Base-by-base conservation (phyloP, 2,888 invertebrate genomes). In the Aporophyla nigra region DNA sequence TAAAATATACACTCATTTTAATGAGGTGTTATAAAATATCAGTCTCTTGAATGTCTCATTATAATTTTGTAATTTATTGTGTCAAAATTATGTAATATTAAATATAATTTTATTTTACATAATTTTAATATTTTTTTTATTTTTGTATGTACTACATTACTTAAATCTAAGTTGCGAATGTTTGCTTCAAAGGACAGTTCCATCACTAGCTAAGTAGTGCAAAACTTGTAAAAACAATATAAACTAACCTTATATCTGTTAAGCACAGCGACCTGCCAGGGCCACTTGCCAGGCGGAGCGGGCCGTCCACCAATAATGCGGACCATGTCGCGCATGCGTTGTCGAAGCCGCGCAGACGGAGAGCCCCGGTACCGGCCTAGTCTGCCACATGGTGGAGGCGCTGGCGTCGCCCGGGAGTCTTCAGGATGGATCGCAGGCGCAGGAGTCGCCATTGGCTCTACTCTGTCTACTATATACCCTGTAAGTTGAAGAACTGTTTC, bases 201-300 rank as follows among this genome's bases (percentile, higher is more conserved):
- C 2, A 33, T 33, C 3, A 33, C 3, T 33, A 33, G 33, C 33
- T 3, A 33, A 33, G 33, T 33, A 33, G 33, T 33, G 3, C 33
- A 33, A 33, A 33, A 2, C 33, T 33, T 33, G 33, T 33, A 2
- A 3, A 33, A 33, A 3, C 1, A 33, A 33, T 33, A 21, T 59
- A 33, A 33, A 59, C 12, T 59, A 94, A 98, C 98, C 97, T 98
- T 98, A 93, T 97, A 98, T 90, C 98, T 97, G 93, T 99, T 99
- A 78, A 99, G 97, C 71, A 99, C 98, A 71, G 98, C 99, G 33
- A 99, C 99, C 96, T 99, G 99, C 99, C 99, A 99, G 0, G 99
- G 99, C 99, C 99, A 99, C 91, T 98, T 98, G 58, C 99, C 98
- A 68, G 97, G 98, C 19, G 97, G 96, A 0, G 99, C 97, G 59